Conservation (phyloP, 2,113 vertebrate species). For the Ceyx cyanopectus region DNA sequence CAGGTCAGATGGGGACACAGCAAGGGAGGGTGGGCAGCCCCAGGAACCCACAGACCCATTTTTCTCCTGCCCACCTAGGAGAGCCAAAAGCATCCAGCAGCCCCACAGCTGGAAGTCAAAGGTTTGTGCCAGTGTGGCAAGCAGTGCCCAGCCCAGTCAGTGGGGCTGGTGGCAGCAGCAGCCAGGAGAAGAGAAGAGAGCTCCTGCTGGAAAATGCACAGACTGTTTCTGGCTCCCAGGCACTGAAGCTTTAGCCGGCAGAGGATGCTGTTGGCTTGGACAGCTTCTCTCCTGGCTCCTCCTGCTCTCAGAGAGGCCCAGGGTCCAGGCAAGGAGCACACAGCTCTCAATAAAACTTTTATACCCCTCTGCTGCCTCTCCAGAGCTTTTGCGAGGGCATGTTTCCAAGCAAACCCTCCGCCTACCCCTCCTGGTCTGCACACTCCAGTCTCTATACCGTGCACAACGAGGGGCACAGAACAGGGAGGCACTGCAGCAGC, state of each 20-base stretch:
- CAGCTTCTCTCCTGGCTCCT: background rate
- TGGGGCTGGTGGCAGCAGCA: background rate
- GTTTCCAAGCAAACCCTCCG: background rate
- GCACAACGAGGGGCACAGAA: rapidly evolving
- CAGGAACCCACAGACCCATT: background rate
- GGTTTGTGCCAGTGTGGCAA: rapidly evolving
- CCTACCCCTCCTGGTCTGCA: background rate
- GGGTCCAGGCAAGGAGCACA: background rate
- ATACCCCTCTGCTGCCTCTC: background rate
- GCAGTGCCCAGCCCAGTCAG: rapidly evolving
- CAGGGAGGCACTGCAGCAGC: background rate
- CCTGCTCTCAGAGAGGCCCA: background rate
- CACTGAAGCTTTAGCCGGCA: background rate
- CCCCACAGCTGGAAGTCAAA: rapidly evolving
- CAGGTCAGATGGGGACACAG: rapidly evolving
- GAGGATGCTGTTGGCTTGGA: constrained; percentile 30
- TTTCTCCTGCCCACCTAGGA: background rate
- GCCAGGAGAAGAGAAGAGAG: background rate
- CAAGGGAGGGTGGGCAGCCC: rapidly evolving
- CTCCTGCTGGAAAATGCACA: rapidly evolving
- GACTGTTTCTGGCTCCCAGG: background rate
- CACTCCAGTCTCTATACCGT: background rate
- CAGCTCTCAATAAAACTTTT: background rate
- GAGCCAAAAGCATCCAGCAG: background rate
- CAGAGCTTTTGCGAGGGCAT: background rate